phyloP scores from a whole-genome alignment of 2,113 vertebrate genomes.

The Talpa occidentalis region DNA sequence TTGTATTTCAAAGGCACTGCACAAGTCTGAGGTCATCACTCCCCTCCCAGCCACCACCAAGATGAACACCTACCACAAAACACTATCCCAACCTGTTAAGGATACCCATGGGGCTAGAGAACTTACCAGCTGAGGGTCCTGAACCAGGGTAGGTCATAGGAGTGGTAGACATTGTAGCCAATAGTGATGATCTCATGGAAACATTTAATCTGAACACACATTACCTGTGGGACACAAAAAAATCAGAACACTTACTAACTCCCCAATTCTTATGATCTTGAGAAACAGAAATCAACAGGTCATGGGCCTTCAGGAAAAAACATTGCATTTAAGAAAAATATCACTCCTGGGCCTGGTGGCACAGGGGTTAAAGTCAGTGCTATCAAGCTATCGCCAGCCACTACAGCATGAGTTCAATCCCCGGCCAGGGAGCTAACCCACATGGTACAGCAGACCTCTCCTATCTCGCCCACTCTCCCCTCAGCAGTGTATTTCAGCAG shows the following conservation, averaged over 20 bases:
- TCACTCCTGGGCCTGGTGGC: too few relatives aligned
- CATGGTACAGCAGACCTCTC: too few relatives aligned
- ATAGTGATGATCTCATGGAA: constrained; percentile 99
- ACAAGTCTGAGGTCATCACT: not conserved
- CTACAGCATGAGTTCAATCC: too few relatives aligned
- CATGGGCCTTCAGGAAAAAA: not conserved
- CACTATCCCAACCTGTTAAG: not conserved
- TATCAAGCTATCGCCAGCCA: too few relatives aligned
- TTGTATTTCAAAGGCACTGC: not conserved
- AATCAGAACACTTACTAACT: not conserved
- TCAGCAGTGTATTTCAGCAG: too few relatives aligned
- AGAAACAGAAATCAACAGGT: constrained; percentile 27
- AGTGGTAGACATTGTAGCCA: constrained; percentile 98
- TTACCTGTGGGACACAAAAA: constrained; percentile 88
- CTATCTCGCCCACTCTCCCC: too few relatives aligned
- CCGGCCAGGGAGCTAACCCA: too few relatives aligned
- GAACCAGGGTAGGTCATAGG: constrained; percentile 99
- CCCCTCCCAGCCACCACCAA: not conserved
- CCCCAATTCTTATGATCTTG: not conserved
- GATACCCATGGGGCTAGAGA: not conserved
- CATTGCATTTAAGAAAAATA: not conserved
- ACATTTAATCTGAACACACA: constrained; percentile 99
- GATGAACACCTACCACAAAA: not conserved
- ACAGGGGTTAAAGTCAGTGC: too few relatives aligned
- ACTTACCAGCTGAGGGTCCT: constrained; percentile 97